Conservation (phyloP, 2,797 vertebrate genomes). For the Dermochelys coriacea region DNA sequence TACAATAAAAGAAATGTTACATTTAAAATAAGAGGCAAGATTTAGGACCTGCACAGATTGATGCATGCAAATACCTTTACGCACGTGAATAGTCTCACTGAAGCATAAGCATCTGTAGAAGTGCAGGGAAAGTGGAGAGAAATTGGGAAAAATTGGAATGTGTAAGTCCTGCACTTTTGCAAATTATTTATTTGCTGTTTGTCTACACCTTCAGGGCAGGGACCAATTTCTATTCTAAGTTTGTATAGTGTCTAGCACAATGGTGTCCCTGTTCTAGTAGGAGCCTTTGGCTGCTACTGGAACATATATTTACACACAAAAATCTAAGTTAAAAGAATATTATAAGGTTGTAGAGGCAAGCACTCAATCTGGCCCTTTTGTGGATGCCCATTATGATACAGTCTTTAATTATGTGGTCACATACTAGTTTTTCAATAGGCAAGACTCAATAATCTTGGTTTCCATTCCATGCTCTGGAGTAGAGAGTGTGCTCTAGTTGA, state of each 20-base stretch:
- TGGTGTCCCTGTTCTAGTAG: constrained; percentile 45
- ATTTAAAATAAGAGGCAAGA: not conserved
- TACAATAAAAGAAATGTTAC: not conserved
- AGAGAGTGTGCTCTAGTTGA: too few species aligned
- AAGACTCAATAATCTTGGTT: too few species aligned
- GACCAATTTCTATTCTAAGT: constrained; percentile 41
- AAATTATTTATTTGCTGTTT: constrained; percentile 22
- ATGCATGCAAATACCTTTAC: not conserved
- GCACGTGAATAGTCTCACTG: not conserved
- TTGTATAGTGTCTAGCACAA: constrained; percentile 58
- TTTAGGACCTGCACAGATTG: not conserved
- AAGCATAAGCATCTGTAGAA: not conserved
- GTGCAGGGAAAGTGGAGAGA: not conserved
- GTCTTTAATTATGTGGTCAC: too few species aligned
- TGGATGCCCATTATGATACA: too few species aligned
- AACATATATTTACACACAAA: constrained; percentile 60
- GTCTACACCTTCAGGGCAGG: not conserved
- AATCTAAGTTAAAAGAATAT: constrained; percentile 51
- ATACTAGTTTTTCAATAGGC: too few species aligned
- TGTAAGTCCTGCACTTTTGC: constrained; percentile 32
- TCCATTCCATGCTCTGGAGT: too few species aligned
- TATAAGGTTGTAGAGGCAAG: constrained; percentile 45
- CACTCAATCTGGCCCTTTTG: not conserved
- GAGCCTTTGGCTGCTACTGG: constrained; percentile 48
- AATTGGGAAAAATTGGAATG: not conserved